These are phyloP conservation scores for Microplitis manilae DNA, from an alignment of 2,888 invertebrate genomes.

Conservation along the genomic window DNA sequence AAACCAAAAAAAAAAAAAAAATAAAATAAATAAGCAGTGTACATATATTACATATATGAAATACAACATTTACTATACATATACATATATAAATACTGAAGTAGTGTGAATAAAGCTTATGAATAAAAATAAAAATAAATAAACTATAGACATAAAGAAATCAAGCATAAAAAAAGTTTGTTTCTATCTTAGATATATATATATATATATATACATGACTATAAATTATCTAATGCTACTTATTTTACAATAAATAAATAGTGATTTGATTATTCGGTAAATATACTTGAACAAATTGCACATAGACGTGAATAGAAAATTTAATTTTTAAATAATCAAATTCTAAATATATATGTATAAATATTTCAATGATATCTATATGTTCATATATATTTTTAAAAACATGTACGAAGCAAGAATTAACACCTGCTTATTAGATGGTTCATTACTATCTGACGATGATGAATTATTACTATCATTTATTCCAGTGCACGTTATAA, in stretches of 20 bases:
- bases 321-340: too few relatives aligned
- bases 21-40: slow-evolving; percentile 55
- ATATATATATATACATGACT: too few relatives aligned
- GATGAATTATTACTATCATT: not conserved
- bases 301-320: too few relatives aligned
- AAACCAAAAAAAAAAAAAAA: slow-evolving; percentile 72
- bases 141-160: not conserved
- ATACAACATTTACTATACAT: not conserved
- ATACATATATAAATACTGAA: not conserved
- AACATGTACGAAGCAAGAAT: not conserved
- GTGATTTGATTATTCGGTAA: too few relatives aligned
- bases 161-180: too few relatives aligned
- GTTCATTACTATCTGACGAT: not conserved
- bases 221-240: too few relatives aligned
- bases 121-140: not conserved
- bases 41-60: slow-evolving; percentile 18
- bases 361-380: not conserved
- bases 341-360: not conserved
- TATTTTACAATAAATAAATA: too few relatives aligned
- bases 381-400: not conserved
- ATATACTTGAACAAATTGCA: too few relatives aligned
- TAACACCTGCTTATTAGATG: not conserved
- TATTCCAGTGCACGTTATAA: not conserved
- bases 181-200: too few relatives aligned
- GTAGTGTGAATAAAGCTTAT: not conserved